Evolutionary conservation across 2,113 vertebrate species (phyloP), one percentile per base, ranked within the genome.

Genomic region (Polypterus senegalus): DNA sequence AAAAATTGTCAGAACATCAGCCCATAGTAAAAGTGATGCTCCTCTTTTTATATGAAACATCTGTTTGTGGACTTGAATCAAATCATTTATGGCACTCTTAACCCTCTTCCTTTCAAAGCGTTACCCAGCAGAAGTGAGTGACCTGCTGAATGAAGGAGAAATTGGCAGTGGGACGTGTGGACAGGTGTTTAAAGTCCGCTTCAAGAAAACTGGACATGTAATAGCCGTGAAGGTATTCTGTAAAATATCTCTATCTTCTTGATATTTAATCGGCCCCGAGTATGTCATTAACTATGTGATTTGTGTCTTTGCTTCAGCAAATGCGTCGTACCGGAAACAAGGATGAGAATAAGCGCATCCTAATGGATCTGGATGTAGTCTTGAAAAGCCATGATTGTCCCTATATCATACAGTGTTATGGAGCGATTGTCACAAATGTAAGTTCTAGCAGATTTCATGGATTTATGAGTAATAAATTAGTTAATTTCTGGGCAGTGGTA

Each of bases 131-230:
- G 93, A 95, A 69, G 92, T 97, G 69, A 86, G 90, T 0, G 93
- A 95, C 75, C 77, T 97, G 70, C 90, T 94, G 69, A 95, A 87
- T 47, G 81, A 95, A 65, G 93, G 92, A 0, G 93, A 97, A 77
- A 97, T 97, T 46, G 93, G 93, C 77, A 97, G 92, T 0, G 93
- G 93, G 4, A 95, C 92, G 1, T 97, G 93, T n/a, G 93, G 93
- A 54, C 93, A 97, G 77, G 93, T 97, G 58, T 95, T 94, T 79
- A 93, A 92, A 81, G 92, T 97, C 73, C 82, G 91, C 43, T 97
- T 95, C 79, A 89, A 91, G 77, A 93, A 92, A 77, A 95, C 92
- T 0, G 86, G 81, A 9, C 88, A 94, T 3, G 68, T 95, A 78
- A 92, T 97, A 0, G 93, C 93, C 0, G 93, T 97, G 59, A 97